Conservation (phyloP, 2,113 vertebrate species). For the Crotalus horridus region DNA sequence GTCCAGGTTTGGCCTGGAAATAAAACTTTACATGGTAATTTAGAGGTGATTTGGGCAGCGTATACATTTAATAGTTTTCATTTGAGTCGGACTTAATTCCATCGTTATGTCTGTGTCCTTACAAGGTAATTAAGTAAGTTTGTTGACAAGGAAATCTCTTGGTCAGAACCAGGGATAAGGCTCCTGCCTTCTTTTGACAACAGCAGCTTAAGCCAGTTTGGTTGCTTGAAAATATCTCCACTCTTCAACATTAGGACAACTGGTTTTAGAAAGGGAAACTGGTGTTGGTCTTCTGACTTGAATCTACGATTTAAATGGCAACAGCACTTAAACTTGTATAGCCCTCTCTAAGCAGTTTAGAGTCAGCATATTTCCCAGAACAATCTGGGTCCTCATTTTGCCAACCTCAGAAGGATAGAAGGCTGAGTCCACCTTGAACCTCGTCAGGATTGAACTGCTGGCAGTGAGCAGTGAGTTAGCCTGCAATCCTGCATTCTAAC, state of each 20-base stretch:
- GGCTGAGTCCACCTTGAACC: too few species aligned
- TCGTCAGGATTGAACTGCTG: too few species aligned
- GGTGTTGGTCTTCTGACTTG: background rate
- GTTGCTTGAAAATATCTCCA: background rate
- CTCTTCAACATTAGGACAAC: background rate
- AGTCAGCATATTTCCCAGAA: too few species aligned
- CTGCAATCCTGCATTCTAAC: too few species aligned
- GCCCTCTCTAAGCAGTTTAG: too few species aligned
- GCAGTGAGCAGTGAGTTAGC: too few species aligned
- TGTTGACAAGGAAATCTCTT: background rate
- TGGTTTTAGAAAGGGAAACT: background rate
- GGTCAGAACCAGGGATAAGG: background rate
- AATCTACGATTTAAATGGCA: background rate
- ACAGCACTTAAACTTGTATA: too few species aligned
- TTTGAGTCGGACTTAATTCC: background rate
- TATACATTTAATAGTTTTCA: background rate
- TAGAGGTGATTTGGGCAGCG: background rate
- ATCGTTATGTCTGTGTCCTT: background rate
- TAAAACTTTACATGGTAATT: background rate
- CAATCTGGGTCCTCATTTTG: too few species aligned
- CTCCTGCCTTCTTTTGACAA: background rate
- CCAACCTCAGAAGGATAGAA: too few species aligned
- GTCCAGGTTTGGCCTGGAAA: background rate
- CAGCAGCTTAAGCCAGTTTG: too few species aligned
- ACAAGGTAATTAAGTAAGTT: background rate